phyloP scores from a whole-genome alignment of 2,797 vertebrate genomes.

The Mergus octosetaceus region DNA sequence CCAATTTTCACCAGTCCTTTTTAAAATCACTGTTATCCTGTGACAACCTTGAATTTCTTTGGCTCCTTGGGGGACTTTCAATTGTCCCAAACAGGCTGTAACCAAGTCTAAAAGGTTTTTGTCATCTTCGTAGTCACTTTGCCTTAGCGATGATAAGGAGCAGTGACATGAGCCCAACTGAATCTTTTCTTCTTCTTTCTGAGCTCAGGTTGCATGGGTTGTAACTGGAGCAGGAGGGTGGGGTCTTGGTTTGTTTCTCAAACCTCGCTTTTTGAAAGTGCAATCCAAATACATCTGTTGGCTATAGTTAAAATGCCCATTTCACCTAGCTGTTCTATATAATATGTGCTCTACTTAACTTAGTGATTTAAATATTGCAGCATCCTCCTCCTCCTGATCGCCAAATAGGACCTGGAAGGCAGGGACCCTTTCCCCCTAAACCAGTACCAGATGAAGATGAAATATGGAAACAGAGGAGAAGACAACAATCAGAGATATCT shows the following conservation, averaged over 20 bases:
- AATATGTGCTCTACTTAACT: not conserved
- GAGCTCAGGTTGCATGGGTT: not conserved
- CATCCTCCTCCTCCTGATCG: slow-evolving; percentile 78
- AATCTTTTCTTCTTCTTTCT: not conserved
- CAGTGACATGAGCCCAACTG: not conserved
- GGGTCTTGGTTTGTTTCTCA: not conserved
- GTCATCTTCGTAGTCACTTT: not conserved
- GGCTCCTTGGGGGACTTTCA: not conserved
- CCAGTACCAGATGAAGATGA: slow-evolving; percentile 90
- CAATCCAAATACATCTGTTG: accelerated
- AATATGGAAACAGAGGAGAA: slow-evolving; percentile 94
- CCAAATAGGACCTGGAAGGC: slow-evolving; percentile 74
- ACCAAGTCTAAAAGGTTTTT: not conserved
- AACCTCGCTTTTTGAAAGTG: not conserved
- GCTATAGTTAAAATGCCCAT: not conserved
- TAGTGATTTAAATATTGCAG: slow-evolving; percentile 51
- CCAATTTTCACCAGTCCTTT: not conserved
- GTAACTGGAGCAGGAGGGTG: not conserved
- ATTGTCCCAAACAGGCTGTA: not conserved
- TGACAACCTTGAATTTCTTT: not conserved
- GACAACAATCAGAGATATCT: slow-evolving; percentile 91
- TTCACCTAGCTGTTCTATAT: not conserved
- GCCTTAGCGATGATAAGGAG: not conserved
- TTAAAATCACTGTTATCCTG: not conserved
- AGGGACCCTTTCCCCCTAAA: slow-evolving; percentile 75